phyloP scores from a whole-genome alignment of 2,888 invertebrate species.

The Nysson spinosus region DNA sequence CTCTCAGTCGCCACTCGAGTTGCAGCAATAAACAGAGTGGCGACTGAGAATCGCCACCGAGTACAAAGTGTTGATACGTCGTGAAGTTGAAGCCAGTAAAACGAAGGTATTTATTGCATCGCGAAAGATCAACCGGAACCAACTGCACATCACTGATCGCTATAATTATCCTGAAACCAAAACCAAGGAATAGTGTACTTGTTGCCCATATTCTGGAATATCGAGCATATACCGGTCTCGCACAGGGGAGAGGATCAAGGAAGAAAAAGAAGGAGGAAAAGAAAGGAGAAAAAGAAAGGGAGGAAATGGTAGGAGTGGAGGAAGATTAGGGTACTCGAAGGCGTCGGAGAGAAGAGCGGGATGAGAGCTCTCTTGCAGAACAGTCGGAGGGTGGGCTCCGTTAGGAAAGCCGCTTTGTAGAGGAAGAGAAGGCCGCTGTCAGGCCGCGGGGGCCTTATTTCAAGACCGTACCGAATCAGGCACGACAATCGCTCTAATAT shows the following conservation, averaged over 20 bases:
- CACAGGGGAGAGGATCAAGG: not conserved
- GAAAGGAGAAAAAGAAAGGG: constrained; percentile 13
- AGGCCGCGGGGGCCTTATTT: constrained; percentile 71
- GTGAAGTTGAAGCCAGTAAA: too few relatives aligned
- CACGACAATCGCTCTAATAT: constrained; percentile 74
- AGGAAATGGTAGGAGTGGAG: constrained; percentile 33
- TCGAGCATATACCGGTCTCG: not conserved
- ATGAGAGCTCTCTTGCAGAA: constrained; percentile 45
- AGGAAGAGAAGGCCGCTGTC: constrained; percentile 64
- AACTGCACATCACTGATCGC: too few relatives aligned
- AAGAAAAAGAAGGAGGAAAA: constrained; percentile 7
- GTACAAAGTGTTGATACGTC: too few relatives aligned
- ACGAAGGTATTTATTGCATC: too few relatives aligned
- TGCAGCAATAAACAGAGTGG: too few relatives aligned
- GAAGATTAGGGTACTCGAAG: constrained; percentile 64
- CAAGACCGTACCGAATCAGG: constrained; percentile 71
- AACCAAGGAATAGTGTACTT: too few relatives aligned
- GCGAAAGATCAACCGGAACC: too few relatives aligned
- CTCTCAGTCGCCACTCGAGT: too few relatives aligned
- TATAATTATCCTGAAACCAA: too few relatives aligned
- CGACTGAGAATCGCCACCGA: too few relatives aligned
- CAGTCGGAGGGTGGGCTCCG: constrained; percentile 63
- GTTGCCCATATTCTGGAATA: too few relatives aligned
- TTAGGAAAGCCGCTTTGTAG: constrained; percentile 68
- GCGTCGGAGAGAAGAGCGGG: constrained; percentile 50